Conservation (phyloP, 1,140 invertebrate genomes). For the Megathymus violae region DNA sequence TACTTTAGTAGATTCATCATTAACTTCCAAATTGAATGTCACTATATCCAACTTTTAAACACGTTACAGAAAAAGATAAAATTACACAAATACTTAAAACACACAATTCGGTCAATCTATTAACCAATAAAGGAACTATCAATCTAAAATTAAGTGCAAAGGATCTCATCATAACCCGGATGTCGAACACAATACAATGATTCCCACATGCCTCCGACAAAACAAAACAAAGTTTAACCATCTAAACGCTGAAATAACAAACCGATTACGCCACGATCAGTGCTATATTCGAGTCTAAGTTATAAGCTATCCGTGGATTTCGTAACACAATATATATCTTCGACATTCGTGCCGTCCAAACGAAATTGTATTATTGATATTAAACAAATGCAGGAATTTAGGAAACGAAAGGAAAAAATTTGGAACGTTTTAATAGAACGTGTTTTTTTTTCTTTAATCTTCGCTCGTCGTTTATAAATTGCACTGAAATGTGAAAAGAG, state of each 20-base stretch:
- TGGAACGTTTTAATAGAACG: too few species aligned
- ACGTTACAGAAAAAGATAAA: too few species aligned
- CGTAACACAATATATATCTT: conserved; percentile 17
- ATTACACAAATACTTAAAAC: too few species aligned
- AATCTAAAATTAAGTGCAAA: conserved; percentile 57
- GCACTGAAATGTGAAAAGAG: conserved; percentile 64
- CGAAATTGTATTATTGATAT: too few species aligned
- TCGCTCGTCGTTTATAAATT: conserved; percentile 61
- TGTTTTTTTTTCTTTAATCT: conserved; percentile 27
- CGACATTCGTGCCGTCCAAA: too few species aligned
- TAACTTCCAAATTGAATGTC: too few species aligned
- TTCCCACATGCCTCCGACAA: conserved; percentile 80
- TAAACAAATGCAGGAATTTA: too few species aligned
- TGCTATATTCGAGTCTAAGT: conserved; percentile 55
- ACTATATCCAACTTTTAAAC: too few species aligned
- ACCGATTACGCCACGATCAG: conserved; percentile 75
- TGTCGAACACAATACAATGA: conserved; percentile 80
- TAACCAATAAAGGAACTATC: conserved; percentile 18
- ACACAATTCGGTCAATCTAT: too few species aligned
- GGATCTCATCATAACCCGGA: conserved; percentile 76
- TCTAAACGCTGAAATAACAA: conserved; percentile 82
- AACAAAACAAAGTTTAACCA: conserved; percentile 78
- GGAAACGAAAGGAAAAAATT: too few species aligned
- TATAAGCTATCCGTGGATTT: conserved; percentile 41
- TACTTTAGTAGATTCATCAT: too few species aligned